These are phyloP conservation scores for Drosophila takahashii DNA, from an alignment of 1,140 invertebrate genomes.

Conservation along the genomic window DNA sequence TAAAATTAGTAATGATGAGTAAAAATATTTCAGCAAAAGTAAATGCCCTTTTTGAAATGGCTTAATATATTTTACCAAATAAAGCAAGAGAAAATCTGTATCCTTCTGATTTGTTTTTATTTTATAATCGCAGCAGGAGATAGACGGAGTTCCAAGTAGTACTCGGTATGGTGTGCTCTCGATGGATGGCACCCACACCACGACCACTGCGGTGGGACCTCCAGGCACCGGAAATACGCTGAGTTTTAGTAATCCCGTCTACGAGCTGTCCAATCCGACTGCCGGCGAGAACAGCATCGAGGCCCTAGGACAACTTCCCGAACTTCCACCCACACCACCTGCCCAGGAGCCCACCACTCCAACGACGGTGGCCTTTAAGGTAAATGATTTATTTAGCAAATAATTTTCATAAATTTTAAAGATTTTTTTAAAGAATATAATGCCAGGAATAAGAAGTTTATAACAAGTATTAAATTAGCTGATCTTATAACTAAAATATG, in stretches of 20 bases:
- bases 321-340: conserved; percentile 76
- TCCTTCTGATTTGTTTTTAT: too few species aligned
- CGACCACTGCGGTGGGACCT: conserved; percentile 53
- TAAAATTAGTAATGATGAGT: too few species aligned
- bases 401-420: background rate
- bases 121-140: conserved; percentile 59
- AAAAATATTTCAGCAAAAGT: too few species aligned
- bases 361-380: conserved; percentile 87
- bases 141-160: conserved; percentile 62
- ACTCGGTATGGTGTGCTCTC: conserved; percentile 80
- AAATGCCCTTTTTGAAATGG: too few species aligned
- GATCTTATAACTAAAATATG: too few species aligned
- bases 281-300: conserved; percentile 85
- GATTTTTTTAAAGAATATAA: background rate
- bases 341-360: conserved; percentile 73
- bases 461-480: too few species aligned
- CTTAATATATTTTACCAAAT: too few species aligned
- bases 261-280: conserved; percentile 89
- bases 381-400: background rate
- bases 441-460: too few species aligned
- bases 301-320: conserved; percentile 77
- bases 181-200: conserved; percentile 84
- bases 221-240: conserved; percentile 53
- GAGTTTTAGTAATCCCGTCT: conserved; percentile 90
- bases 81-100: too few species aligned